Evolutionary conservation across 2,797 vertebrate species (phyloP), one percentile per base, ranked within the genome.

Genomic region (Sebastes reedi): DNA sequence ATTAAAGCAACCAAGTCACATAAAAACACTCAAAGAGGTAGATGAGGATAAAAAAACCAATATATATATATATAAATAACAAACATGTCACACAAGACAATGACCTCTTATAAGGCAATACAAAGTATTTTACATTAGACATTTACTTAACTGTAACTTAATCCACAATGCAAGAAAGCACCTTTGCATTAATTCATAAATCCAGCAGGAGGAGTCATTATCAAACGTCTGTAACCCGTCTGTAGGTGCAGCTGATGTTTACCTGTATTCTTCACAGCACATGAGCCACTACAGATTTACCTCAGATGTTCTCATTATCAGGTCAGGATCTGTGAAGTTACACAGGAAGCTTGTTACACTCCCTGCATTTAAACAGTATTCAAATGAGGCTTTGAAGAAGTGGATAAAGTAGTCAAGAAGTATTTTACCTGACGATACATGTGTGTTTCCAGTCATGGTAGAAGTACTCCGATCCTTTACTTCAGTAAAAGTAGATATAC

Each of bases 191-290:
- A 14, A 20, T 70, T 22, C 12, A 8, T 14, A 2, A 9, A 11
- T 74, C 82, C 85, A 86, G 72, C 81, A 90, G 87, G 74, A 16
- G 80, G 85, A 27, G 67, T 16, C 24, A 61, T 50, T 16, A 12
- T 39, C 52, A 55, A 34, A 82, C 9, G 0, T 25, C 30, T 54
- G n/a, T 52, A 22, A 60, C 3, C 62, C 18, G 24, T 6, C n/a
- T 46, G 16, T 11, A 14, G 5, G 11, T 27, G 25, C 5, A 29
- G 22, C 50, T 58, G 72, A 65, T 54, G 18, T 20, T 30, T 60
- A 46, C 58, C 1, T 36, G 24, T 62, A 13, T 36, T 60, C 13
- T 59, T 29, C 13, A 46, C 6, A 12, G 52, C 66, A 25, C 13
- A 62, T 22, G 3, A 71, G 10, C 10, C 30, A 30, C 18, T 6